Percentiles rank a stretch among this genome's conserved stretches.
phyloP scores from a whole-genome alignment of 2,113 vertebrate species.

The Eclectus roratus region DNA sequence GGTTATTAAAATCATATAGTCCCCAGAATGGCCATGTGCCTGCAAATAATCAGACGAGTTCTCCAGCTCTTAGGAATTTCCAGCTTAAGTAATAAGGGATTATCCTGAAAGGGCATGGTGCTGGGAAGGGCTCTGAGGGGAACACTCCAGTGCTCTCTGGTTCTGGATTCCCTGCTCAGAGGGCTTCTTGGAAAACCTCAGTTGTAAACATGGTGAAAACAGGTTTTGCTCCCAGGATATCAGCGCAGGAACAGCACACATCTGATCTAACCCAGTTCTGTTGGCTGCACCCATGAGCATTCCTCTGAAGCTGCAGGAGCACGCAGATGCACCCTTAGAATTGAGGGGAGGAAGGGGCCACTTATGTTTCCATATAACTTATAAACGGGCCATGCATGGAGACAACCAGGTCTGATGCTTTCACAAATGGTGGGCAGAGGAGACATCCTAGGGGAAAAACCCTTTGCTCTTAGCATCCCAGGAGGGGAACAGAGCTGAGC shows the following conservation, averaged over 20 bases:
- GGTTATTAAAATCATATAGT: neutral
- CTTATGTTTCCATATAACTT: neutral
- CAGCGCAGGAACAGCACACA: neutral
- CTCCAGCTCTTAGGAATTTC: neutral
- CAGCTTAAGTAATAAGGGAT: neutral
- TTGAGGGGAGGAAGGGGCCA: fast-evolving
- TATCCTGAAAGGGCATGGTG: neutral
- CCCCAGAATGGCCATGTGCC: neutral
- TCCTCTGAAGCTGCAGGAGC: fast-evolving
- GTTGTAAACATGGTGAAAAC: neutral
- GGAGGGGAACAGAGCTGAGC: neutral
- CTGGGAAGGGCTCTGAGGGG: neutral
- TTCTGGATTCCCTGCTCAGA: neutral
- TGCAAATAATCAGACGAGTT: neutral
- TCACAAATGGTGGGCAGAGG: fast-evolving
- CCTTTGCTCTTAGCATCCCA: neutral
- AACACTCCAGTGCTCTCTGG: fast-evolving
- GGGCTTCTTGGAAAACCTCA: neutral
- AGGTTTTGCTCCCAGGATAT: neutral
- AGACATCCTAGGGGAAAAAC: fast-evolving
- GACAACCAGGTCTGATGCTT: neutral
- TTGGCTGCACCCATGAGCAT: neutral
- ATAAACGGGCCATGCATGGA: neutral
- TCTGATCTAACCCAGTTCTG: neutral
- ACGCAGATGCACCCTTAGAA: fast-evolving